phyloP scores from a whole-genome alignment of 23 tunicate genomes.

The Diplosoma virens region DNA sequence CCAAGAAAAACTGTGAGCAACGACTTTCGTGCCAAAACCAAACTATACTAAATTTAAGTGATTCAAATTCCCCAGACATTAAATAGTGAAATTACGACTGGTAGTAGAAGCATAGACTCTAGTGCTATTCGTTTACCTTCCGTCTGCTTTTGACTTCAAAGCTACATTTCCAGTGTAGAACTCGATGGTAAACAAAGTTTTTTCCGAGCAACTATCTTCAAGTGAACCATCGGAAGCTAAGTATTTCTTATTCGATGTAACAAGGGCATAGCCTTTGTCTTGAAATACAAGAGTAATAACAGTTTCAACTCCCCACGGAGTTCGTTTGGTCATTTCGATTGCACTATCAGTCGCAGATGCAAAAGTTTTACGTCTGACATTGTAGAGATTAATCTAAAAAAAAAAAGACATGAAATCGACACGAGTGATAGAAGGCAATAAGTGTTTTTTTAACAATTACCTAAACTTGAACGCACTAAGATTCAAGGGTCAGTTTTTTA shows the following conservation, averaged over 20 bases:
- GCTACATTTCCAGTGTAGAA: constrained; percentile 91
- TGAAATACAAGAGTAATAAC: constrained; percentile 74
- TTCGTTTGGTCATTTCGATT: constrained; percentile 66
- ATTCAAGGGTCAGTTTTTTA: no score
- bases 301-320: constrained; percentile 83
- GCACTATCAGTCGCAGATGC: constrained; percentile 24
- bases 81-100: no score
- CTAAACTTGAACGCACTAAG: no score
- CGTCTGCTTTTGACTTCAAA: constrained; percentile 57
- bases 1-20: no score
- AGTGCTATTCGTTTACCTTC: constrained; percentile 55
- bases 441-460: no score
- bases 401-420: not conserved
- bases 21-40: no score
- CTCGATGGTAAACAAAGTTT: constrained; percentile 66
- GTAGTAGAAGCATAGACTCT: no score
- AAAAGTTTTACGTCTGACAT: constrained; percentile 47
- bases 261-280: constrained; percentile 77
- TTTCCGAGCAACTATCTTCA: not conserved
- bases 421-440: no score
- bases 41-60: no score
- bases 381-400: constrained; percentile 70
- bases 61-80: no score
- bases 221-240: constrained; percentile 61
- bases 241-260: constrained; percentile 66